Evolutionary conservation across 1,140 invertebrate species (phyloP).

Genomic region (Pseudomyrmex pallidus): DNA sequence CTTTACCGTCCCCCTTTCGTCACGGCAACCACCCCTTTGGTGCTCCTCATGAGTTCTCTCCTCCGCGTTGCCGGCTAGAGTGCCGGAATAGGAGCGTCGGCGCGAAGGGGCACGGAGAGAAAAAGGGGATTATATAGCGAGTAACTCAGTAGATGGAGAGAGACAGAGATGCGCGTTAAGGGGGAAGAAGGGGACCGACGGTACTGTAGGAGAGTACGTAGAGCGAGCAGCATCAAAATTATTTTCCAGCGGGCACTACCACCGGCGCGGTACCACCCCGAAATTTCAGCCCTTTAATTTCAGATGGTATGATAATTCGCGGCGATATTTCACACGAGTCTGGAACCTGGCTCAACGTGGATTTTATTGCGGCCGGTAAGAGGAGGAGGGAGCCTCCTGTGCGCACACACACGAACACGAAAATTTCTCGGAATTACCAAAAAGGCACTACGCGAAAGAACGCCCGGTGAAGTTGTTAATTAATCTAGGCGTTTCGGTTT

Average conservation of each 20-base stretch:
- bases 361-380: slow-evolving; percentile 76
- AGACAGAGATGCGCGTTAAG: not conserved
- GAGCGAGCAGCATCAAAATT: slow-evolving; percentile 75
- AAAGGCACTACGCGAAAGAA: slow-evolving; percentile 61
- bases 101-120: slow-evolving; percentile 51
- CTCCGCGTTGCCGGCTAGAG: slow-evolving; percentile 57
- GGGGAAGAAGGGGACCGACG: not conserved
- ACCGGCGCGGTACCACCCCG: slow-evolving; percentile 70
- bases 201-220: slow-evolving; percentile 63
- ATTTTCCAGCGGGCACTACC: slow-evolving; percentile 76
- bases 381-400: not conserved
- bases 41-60: slow-evolving; percentile 56
- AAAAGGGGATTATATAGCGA: slow-evolving; percentile 60
- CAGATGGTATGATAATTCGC: slow-evolving; percentile 82
- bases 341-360: slow-evolving; percentile 78
- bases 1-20: slow-evolving; percentile 56
- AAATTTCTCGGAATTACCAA: slow-evolving; percentile 72
- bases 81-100: slow-evolving; percentile 60
- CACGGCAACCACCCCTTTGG: slow-evolving; percentile 59
- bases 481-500: slow-evolving; percentile 70
- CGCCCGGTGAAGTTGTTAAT: slow-evolving; percentile 70
- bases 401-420: slow-evolving; percentile 12
- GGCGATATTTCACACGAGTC: slow-evolving; percentile 81
- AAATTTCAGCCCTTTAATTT: slow-evolving; percentile 83
- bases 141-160: not conserved